Conservation (phyloP, 2,888 invertebrate genomes). For the Cephus nigrinus region DNA sequence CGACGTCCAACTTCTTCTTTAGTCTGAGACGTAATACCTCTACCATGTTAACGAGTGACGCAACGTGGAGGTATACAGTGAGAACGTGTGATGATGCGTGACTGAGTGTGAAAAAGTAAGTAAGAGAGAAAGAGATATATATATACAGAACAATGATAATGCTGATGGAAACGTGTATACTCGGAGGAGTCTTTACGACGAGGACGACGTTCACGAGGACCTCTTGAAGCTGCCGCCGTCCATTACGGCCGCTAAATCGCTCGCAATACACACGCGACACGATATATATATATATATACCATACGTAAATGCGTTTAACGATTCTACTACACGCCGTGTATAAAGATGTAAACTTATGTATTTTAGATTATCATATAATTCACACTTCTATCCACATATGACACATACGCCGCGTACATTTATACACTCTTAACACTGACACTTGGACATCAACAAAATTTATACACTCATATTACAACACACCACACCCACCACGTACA, state of each 20-base stretch:
- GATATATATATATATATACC: conserved; percentile 24
- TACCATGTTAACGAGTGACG: background rate
- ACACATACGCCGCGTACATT: conserved; percentile 18
- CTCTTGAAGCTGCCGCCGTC: background rate
- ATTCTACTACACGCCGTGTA: conserved; percentile 57
- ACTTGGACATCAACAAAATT: conserved; percentile 21
- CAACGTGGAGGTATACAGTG: background rate
- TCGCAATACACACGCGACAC: background rate
- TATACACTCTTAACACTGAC: conserved; percentile 27
- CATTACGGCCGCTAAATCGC: background rate
- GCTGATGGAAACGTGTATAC: background rate
- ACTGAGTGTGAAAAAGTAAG: background rate
- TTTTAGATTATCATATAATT: conserved; percentile 63
- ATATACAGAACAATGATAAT: background rate
- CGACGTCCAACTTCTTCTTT: conserved; percentile 32
- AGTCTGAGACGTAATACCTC: conserved; percentile 3
- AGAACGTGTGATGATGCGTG: background rate
- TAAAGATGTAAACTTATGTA: conserved; percentile 63
- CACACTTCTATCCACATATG: conserved; percentile 15
- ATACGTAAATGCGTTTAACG: conserved; percentile 49
- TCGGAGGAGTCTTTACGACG: background rate
- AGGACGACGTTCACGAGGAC: background rate
- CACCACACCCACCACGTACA: background rate
- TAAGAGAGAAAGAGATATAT: too few relatives aligned
- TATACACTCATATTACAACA: background rate